These are phyloP conservation scores for Geopemphigus sp. DNA, from an alignment of 1,140 invertebrate genomes.

Conservation along the genomic window DNA sequence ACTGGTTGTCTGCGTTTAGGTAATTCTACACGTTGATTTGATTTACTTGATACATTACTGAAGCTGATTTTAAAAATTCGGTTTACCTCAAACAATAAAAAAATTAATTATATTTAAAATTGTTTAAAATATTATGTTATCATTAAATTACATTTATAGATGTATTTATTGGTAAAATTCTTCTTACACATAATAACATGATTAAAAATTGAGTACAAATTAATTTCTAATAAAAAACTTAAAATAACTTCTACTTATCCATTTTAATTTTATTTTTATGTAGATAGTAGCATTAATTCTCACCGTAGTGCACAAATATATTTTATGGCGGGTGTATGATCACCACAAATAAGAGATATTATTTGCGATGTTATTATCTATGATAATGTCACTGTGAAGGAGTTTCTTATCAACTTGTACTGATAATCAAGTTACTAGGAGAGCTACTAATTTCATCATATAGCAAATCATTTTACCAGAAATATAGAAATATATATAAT, in stretches of 20 bases:
- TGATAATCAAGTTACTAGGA: too few relatives aligned
- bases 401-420: too few relatives aligned
- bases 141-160: neutral
- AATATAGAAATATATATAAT: too few relatives aligned
- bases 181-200: conserved; percentile 18
- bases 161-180: conserved; percentile 32
- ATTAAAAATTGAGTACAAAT: neutral
- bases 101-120: neutral
- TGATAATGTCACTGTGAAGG: too few relatives aligned
- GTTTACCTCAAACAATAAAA: conserved; percentile 9
- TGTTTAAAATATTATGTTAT: neutral
- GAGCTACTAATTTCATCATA: too few relatives aligned
- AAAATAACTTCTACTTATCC: neutral
- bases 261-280: too few relatives aligned
- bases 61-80: conserved; percentile 5
- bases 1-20: conserved; percentile 21
- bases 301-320: too few relatives aligned
- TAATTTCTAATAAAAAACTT: neutral
- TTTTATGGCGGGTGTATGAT: too few relatives aligned
- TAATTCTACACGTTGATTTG: conserved; percentile 14
- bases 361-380: too few relatives aligned
- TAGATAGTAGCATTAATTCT: too few relatives aligned
- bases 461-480: too few relatives aligned
- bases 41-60: conserved; percentile 3
- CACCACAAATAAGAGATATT: too few relatives aligned